Evolutionary conservation across 2,888 invertebrate species (phyloP).

Genomic region (Epicampocera succincta): DNA sequence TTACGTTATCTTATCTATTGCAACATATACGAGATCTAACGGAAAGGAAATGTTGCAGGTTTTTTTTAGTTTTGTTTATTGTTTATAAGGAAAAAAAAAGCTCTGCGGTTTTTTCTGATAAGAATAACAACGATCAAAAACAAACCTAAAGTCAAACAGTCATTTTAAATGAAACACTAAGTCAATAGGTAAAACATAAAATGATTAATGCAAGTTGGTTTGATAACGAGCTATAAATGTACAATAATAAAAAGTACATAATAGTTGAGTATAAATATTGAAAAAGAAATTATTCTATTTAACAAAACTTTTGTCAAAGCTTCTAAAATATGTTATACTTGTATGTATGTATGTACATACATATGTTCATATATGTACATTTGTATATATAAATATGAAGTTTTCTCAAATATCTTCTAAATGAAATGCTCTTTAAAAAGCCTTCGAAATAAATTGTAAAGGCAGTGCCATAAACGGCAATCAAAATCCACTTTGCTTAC

Average conservation of each 20-base stretch:
- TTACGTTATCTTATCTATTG: constrained; percentile 34
- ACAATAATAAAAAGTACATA: constrained; percentile 22
- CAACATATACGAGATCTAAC: constrained; percentile 9
- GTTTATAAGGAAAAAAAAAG: constrained; percentile 14
- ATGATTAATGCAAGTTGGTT: constrained; percentile 42
- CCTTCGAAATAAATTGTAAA: no score
- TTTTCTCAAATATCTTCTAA: no score
- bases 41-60: not conserved
- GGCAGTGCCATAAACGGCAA: no score
- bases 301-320: no score
- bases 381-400: no score
- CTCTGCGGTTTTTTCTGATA: constrained; percentile 39
- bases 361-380: no score
- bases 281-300: not conserved
- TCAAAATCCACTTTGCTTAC: no score
- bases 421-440: no score
- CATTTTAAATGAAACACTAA: constrained; percentile 35
- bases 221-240: constrained; percentile 35
- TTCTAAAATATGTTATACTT: no score
- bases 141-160: constrained; percentile 46
- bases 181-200: constrained; percentile 48
- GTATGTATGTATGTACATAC: no score
- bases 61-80: constrained; percentile 16
- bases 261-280: not conserved
- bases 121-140: constrained; percentile 27